Base-by-base conservation (phyloP, 1,140 invertebrate genomes). In the Euwallacea fornicatus region DNA sequence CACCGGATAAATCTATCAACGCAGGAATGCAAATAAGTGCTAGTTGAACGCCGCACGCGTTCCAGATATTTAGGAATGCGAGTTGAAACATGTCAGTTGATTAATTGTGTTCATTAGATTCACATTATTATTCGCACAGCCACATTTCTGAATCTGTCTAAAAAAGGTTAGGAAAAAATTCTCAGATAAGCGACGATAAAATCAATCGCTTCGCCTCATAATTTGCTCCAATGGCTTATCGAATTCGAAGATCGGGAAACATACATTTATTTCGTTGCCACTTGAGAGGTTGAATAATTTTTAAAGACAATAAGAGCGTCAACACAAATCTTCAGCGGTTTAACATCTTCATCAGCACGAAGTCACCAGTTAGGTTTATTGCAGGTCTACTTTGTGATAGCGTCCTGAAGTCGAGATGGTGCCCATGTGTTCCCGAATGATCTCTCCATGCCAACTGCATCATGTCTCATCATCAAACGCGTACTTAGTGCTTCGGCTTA, bases 321-420 rank as follows among this genome's bases (percentile, higher is more conserved):
- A 69, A 70, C 68, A 70, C 68, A 70, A 70, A 70, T 70, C 68
- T 64, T 70, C 60, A 64, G 8, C 15, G 46, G 33, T 64, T 70
- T 63, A 70, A 70, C 68, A 70, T 70, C 68, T 70, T 70, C 68
- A 70, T 70, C 68, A 64, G 68, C 68, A 70, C 60, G 61, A 63
- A 64, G 41, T 70, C 43, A 47, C 13, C 53, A 61, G 16, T 70
- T 62, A 13, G 44, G 43, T 69, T 69, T 70, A 64, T 70, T 70
- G 44, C 42, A 47, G 11, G 60, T 58, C 43, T 58, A 44, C 59
- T 62, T 62, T 53, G 67, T 13, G 41, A 69, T 69, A 62, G 59
- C 47, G 58, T 50, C 44, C 41, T 16, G 11, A 33, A 11, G 41
- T 33, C 21, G 21, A 33, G 21, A 33, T 33, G 21, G 21, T 33